phyloP scores from a whole-genome alignment of 2,888 invertebrate genomes.

The Chrysomela aeneicollis region DNA sequence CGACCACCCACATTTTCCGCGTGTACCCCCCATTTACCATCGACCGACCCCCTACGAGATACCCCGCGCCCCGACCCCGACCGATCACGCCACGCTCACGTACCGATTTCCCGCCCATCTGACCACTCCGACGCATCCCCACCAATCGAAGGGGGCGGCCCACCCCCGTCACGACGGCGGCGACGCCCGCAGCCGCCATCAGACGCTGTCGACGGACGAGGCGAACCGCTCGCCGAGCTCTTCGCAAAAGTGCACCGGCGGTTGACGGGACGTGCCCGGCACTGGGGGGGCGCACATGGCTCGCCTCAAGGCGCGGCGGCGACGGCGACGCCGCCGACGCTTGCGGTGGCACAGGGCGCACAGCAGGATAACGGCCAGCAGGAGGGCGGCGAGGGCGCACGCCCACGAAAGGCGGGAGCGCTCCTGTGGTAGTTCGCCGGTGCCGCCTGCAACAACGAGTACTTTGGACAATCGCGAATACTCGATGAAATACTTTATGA shows the following conservation, averaged over 20 bases:
- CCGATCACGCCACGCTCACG: neutral
- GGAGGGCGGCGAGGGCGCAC: slow-evolving; percentile 59
- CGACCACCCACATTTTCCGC: too few species aligned
- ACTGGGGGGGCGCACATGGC: slow-evolving; percentile 57
- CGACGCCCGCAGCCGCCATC: slow-evolving; percentile 59
- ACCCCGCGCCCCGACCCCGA: too few species aligned
- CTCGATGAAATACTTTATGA: neutral
- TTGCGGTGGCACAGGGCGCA: slow-evolving; percentile 68
- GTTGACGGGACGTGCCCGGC: slow-evolving; percentile 57
- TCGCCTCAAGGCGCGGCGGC: slow-evolving; percentile 62
- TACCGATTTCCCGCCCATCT: neutral
- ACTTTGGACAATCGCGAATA: neutral
- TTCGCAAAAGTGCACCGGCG: slow-evolving; percentile 65
- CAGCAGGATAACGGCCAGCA: slow-evolving; percentile 60
- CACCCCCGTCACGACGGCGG: slow-evolving; percentile 46
- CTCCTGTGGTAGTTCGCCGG: slow-evolving; percentile 56
- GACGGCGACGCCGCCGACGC: slow-evolving; percentile 59
- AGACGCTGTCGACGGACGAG: slow-evolving; percentile 67
- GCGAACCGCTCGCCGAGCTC: slow-evolving; percentile 67
- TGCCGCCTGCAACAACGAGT: slow-evolving; percentile 56
- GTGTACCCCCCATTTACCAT: too few species aligned
- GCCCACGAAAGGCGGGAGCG: slow-evolving; percentile 52
- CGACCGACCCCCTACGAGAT: too few species aligned
- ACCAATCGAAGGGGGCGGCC: too few species aligned
- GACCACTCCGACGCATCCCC: neutral